Percentiles rank a stretch among this genome's conserved stretches.
These are phyloP conservation scores for Chloroclysta siterata DNA, from an alignment of 2,888 invertebrate species.

Conservation along the genomic window DNA sequence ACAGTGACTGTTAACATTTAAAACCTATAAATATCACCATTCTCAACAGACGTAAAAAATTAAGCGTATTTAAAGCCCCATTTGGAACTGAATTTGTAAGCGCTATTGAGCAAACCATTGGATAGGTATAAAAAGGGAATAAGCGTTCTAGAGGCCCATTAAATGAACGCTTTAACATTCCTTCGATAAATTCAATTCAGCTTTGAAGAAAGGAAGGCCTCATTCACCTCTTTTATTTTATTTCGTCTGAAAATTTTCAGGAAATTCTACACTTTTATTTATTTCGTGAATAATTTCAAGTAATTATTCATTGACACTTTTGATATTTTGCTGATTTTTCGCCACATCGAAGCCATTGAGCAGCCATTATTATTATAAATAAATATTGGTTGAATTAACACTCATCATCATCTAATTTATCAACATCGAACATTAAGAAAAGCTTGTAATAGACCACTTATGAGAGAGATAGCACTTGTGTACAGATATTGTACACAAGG, in stretches of 20 bases:
- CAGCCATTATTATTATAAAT: no score
- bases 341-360: no score
- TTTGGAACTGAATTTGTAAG: slow-evolving; percentile 17
- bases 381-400: no score
- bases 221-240: slow-evolving; percentile 6
- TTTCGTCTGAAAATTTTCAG: not conserved
- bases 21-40: slow-evolving; percentile 12
- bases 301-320: no score
- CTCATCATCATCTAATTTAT: no score
- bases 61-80: slow-evolving; percentile 5
- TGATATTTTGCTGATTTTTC: no score
- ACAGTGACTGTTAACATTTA: not conserved
- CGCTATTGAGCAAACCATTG: slow-evolving; percentile 22
- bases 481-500: no score
- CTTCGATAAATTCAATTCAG: slow-evolving; percentile 27
- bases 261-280: no score
- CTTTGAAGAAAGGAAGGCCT: slow-evolving; percentile 17
- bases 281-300: no score
- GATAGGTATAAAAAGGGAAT: slow-evolving; percentile 26
- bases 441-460: no score
- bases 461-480: no score
- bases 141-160: slow-evolving; percentile 24
- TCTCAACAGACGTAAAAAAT: slow-evolving; percentile 9
- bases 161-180: slow-evolving; percentile 23
- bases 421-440: no score